Base-by-base conservation (phyloP, 2,113 vertebrate species). In the Sturnus vulgaris region DNA sequence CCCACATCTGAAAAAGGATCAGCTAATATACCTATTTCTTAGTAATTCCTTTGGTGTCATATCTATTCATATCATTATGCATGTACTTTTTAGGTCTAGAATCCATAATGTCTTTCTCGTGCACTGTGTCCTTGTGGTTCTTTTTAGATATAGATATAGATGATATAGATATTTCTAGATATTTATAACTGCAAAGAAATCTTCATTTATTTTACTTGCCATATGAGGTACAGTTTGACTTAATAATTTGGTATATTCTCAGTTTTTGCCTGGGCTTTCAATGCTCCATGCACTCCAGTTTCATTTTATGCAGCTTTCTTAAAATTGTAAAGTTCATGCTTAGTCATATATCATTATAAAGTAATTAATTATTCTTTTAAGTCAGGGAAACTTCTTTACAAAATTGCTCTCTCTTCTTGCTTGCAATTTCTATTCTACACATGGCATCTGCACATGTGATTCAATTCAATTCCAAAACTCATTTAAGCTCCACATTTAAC, bases 21-120 rank as follows among this genome's bases (percentile, higher is more conserved):
- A 57, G 5, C 7, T 69, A 77, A 53, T 15, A 55, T 8, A 28
- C 2, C 3, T 77, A 30, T 28, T 76, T 42, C 9, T 84, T 39
- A 24, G 8, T 40, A 0, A 72, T 37, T 59, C 77, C 21, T 52
- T 82, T 50, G 11, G 6, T 5, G 1, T 19, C 2, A 1, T 35
- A 40, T 52, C 4, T 40, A 22, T 15, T 82, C 8, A 35, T 50
- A 56, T 28, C 2, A 28, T 31, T 56, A 56, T 35, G 7, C 33
- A 10, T 44, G 19, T 66, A 39, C 7, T 24, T 66, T 39, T 71
- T 44, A 65, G 11, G 21, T 50, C 33, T 40, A 61, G 7, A 21
- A 71, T 66, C 35, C 28, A 56, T 55, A 50, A 49, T 44, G 0
- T 37, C 24, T 61, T 31, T 69, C 22, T 46, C 13, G 55, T 44